These are phyloP conservation scores for Formica aserva DNA, from an alignment of 2,888 invertebrate genomes.

Conservation along the genomic window DNA sequence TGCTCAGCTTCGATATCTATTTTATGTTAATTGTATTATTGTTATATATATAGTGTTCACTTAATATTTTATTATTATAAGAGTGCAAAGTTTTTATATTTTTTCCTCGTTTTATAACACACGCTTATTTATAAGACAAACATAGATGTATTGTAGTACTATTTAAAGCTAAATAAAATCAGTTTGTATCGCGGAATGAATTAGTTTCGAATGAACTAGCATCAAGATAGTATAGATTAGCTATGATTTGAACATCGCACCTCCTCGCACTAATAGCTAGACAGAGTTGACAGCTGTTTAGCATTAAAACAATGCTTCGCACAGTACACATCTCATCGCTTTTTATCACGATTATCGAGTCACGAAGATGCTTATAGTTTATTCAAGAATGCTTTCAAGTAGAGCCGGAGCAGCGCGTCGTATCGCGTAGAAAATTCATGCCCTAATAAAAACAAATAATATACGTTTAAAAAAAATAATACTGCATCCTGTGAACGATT, in stretches of 20 bases:
- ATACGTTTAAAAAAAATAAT: not conserved
- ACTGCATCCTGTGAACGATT: not conserved
- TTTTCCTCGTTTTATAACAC: not conserved
- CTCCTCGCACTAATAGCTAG: constrained; percentile 25
- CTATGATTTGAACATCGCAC: not conserved
- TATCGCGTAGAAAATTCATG: not conserved
- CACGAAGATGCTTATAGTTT: constrained; percentile 24
- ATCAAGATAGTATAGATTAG: not conserved
- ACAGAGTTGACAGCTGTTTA: not conserved
- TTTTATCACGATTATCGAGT: constrained; percentile 26
- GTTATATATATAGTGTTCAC: not conserved
- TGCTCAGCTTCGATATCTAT: not conserved
- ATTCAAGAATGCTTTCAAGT: constrained; percentile 6
- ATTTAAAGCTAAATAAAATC: not conserved
- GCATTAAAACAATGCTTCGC: constrained; percentile 17
- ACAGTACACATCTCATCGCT: constrained; percentile 25
- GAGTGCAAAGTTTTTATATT: not conserved
- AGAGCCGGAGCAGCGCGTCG: constrained; percentile 23
- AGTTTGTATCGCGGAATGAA: not conserved
- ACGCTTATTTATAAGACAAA: not conserved
- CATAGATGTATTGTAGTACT: not conserved
- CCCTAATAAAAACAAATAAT: not conserved
- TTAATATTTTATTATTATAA: not conserved
- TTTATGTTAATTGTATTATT: constrained; percentile 5
- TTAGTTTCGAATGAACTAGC: not conserved